Base-by-base conservation (phyloP, 2,797 vertebrate genomes). In the Paratrypauchen microcephalus region DNA sequence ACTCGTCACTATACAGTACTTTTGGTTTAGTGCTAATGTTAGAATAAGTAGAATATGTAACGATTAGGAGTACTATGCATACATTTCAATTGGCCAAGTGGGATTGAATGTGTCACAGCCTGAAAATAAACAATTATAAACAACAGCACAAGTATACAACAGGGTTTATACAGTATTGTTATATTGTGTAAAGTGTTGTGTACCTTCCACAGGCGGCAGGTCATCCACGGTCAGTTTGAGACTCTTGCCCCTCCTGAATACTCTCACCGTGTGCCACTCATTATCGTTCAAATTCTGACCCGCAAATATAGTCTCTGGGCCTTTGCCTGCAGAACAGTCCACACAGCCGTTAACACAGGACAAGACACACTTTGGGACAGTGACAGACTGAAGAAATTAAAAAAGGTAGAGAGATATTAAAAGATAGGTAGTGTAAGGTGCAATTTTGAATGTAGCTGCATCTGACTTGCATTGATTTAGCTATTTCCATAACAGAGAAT, bases 211-310 rank as follows among this genome's bases (percentile, higher is more conserved):
- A 3, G 96, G 94, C 79, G 91, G 94, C 78, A 97, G 94, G 85
- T 98, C 97, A 89, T 99, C 97, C 89, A 98, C 97, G 56, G 94
- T 96, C 91, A 99, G 94, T 93, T 97, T 97, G 93, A 99, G 94
- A 90, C 91, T 95, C 93, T 97, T 98, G 88, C 97, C 97, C 91
- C 97, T 95, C 75, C 97, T 96, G 90, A 95, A 95, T 91, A 99
- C 97, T 85, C 97, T 97, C 30, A 99, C 96, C 7, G 97, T 99
- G 94, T 99, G 97, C 97, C 97, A 99, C 83, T 98, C 97, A 79
- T 99, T 98, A 95, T 99, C 97, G 92, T 99, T 99, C 94, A 99
- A 94, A 95, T 97, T 98, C 94, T 99, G 96, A 94, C 97, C 97
- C 68, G 96, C 95, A 95, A 97, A 97, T 92, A 99, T 96, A 74